Conservation (phyloP, 64 coral and sea anemone species). For the Actinia equina region DNA sequence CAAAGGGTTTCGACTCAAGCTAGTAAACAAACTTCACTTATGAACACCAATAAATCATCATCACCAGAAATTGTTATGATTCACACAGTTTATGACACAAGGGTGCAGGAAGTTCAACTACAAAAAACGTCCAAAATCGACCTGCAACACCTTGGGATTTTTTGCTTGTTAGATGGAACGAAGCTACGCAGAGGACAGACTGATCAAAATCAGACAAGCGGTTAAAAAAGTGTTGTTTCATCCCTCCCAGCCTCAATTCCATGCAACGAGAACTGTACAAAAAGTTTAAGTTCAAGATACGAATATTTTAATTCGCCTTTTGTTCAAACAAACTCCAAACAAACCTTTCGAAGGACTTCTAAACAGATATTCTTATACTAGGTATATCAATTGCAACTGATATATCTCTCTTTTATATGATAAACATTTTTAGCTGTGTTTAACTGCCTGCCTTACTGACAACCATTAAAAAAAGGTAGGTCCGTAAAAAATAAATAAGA, state of each 20-base stretch:
- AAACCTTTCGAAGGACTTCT: background rate
- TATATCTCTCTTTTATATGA: background rate
- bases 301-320: background rate
- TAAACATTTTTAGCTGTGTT: background rate
- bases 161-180: no score
- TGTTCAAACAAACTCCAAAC: background rate
- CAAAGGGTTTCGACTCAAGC: no score
- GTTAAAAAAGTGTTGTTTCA: background rate
- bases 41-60: no score
- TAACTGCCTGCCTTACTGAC: background rate
- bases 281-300: background rate
- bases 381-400: no score
- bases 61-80: no score
- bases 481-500: background rate
- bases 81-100: no score
- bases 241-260: background rate
- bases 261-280: background rate
- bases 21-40: no score
- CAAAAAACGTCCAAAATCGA: no score
- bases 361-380: background rate
- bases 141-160: no score
- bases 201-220: no score
- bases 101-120: no score
- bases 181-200: background rate
- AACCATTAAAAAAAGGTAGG: background rate